Base-by-base conservation (phyloP, 64 coral and sea anemone genomes). In the Montipora foliosa region DNA sequence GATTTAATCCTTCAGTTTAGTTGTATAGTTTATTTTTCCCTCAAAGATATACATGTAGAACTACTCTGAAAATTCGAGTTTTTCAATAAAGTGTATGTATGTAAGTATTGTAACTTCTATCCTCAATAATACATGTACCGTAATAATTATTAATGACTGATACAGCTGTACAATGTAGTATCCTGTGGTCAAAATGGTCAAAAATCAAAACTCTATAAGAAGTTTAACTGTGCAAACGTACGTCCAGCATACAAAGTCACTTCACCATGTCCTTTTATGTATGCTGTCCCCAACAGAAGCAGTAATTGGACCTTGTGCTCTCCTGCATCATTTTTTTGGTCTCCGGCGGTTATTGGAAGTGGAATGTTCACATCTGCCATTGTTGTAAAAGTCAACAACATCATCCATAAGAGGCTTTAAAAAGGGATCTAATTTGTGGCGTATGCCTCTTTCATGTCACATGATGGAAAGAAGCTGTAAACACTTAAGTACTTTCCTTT, bases 401-500 rank as follows among this genome's bases (percentile, higher is more conserved):
- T 93, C 84, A 81, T 93, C 47, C 70, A 93, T 87, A 4, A 93
- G 45, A 0, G 83, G 91, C 17, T 79, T 88, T n/a, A 87, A 14
- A 76, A 93, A 93, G 5, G 83, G 74, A 93, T 93, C 83, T 1
- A 87, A 15, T 29, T 88, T 93, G n/a, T 93, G 91, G 2, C 58
- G 47, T 44, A 88, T 88, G 1, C 91, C 91, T 93, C 91, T 59
- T 48, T 49, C 12, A 93, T 77, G 12, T 79, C 17, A 14, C 71
- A 75, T 11, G 83, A 79, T 5, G 83, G 91, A 15, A 93, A 81
- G 21, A 93, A 88, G 47, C 91, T 93, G 29, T 93, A 88, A 10
- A 94, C 84, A 2, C 15, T 88, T 0, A 29, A 21, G 17, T 75
- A 88, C 17, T 94, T 89, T 75, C 92, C 85, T 15, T 44, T 69